A percentile compares a stretch with the other conserved stretches of the same genome.
phyloP scores from a whole-genome alignment of 2,113 vertebrate species.

The Prionailurus bengalensis region DNA sequence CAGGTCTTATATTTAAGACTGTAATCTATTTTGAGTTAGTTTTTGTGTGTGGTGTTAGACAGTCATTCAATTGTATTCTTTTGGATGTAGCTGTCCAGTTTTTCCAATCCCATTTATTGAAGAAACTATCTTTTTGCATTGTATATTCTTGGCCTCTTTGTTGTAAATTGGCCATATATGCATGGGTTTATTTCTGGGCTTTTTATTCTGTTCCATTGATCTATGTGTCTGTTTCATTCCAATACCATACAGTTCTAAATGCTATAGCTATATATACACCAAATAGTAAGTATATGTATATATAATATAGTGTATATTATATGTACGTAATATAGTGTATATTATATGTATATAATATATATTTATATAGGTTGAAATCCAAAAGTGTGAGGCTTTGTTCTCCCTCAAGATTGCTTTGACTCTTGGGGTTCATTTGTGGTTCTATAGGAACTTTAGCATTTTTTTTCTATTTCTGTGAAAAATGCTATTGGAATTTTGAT shows the following conservation, averaged over 20 bases:
- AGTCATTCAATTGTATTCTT: background rate
- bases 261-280: background rate
- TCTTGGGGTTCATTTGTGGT: background rate
- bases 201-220: background rate
- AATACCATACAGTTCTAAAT: background rate
- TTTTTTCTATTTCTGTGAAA: background rate
- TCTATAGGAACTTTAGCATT: background rate
- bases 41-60: background rate
- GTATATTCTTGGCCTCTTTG: background rate
- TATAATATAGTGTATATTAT: too few relatives aligned
- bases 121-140: background rate
- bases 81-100: background rate
- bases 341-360: too few relatives aligned
- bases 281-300: too few relatives aligned
- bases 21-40: background rate
- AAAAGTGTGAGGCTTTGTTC: background rate
- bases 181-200: background rate
- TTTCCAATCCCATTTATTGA: background rate
- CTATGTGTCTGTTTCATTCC: background rate
- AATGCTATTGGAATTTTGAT: background rate
- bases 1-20: background rate
- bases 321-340: too few relatives aligned
- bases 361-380: background rate
- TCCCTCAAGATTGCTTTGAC: background rate
- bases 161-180: background rate